Percentiles rank a stretch among this genome's conserved stretches.
Conservation (phyloP, 2,113 vertebrate genomes). For the Taxidea taxus region DNA sequence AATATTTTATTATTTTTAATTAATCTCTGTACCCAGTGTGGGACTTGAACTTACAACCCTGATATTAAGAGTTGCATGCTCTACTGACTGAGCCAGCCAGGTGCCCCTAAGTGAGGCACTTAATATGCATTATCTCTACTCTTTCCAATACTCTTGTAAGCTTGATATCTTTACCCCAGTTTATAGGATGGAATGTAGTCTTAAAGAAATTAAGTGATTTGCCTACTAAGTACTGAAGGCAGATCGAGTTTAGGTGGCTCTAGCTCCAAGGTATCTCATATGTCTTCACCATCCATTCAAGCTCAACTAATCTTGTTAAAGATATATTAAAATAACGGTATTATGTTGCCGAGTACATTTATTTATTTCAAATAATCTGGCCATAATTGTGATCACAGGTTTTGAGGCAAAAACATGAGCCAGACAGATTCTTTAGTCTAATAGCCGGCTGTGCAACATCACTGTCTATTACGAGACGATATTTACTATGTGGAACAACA, state of each 20-base stretch:
- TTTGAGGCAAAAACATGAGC: constrained; percentile 22
- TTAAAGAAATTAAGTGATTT: constrained; percentile 25
- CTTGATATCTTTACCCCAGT: neutral
- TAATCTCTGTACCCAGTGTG: neutral
- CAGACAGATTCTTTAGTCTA: neutral
- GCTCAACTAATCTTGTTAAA: constrained; percentile 17
- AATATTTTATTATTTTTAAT: neutral
- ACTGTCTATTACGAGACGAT: neutral
- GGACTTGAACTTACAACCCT: neutral
- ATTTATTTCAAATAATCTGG: constrained; percentile 28
- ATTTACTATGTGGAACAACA: neutral
- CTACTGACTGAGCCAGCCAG: neutral
- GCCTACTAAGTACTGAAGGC: neutral
- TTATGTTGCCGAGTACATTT: neutral
- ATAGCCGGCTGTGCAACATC: neutral
- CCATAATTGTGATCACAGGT: neutral
- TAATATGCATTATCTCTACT: neutral
- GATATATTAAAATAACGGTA: neutral
- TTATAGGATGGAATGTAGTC: neutral
- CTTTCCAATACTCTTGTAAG: neutral
- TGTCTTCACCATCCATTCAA: neutral
- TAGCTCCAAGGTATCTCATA: neutral
- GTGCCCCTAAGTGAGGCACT: neutral
- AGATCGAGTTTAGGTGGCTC: neutral
- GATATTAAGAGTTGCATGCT: neutral